Evolutionary conservation across 35 echinoderm and acorn worm species (phyloP).

Genomic region (Eucidaris tribuloides): DNA sequence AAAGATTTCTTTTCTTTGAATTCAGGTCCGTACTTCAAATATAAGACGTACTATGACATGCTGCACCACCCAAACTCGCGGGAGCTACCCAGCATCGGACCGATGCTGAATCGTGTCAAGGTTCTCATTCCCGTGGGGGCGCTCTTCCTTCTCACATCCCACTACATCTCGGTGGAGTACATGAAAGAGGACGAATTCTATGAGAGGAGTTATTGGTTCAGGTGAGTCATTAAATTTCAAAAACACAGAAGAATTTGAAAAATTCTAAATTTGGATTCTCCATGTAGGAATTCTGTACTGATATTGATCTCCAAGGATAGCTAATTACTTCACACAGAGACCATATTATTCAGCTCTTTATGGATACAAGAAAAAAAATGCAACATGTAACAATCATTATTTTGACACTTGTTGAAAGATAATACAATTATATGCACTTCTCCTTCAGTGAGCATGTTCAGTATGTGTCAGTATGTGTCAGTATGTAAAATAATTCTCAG

Average conservation of each 20-base stretch:
- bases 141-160: conserved; percentile 48
- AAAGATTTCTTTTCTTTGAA: not conserved
- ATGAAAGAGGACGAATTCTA: conserved; percentile 79
- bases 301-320: not conserved
- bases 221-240: conserved; percentile 3
- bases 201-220: conserved; percentile 67
- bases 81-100: conserved; percentile 57
- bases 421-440: too few relatives aligned
- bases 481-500: too few relatives aligned
- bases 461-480: too few relatives aligned
- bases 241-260: not conserved
- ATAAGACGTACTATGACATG: conserved; percentile 88
- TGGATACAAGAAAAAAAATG: not conserved
- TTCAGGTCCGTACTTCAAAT: conserved; percentile 93
- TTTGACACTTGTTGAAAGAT: too few relatives aligned
- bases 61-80: conserved; percentile 43
- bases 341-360: not conserved
- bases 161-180: conserved; percentile 51
- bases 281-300: not conserved
- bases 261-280: not conserved
- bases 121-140: conserved; percentile 35
- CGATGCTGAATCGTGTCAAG: conserved; percentile 63
- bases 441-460: too few relatives aligned
- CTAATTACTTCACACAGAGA: not conserved
- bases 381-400: not conserved